phyloP scores from a whole-genome alignment of 2,888 invertebrate species.

The Trachelus tabidus region DNA sequence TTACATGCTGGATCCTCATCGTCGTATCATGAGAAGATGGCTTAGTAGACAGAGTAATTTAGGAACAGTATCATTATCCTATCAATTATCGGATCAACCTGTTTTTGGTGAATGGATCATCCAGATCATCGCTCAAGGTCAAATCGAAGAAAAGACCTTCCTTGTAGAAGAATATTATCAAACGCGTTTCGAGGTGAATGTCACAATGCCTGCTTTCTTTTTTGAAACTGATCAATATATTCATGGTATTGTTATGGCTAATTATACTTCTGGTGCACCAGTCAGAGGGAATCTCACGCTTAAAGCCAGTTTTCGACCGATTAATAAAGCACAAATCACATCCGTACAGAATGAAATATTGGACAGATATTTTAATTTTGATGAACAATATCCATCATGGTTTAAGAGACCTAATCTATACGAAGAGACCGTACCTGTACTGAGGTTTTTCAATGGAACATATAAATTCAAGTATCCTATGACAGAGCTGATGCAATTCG shows the following conservation, averaged over 20 bases:
- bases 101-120: slow-evolving; percentile 93
- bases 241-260: slow-evolving; percentile 89
- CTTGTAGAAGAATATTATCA: slow-evolving; percentile 95
- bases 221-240: slow-evolving; percentile 87
- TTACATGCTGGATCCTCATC: slow-evolving; percentile 89
- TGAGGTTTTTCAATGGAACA: slow-evolving; percentile 88
- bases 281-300: slow-evolving; percentile 90
- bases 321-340: slow-evolving; percentile 59
- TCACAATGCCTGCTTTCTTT: slow-evolving; percentile 95
- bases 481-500: slow-evolving; percentile 77
- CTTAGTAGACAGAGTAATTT: slow-evolving; percentile 88
- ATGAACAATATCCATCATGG: slow-evolving; percentile 87
- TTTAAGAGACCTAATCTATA: slow-evolving; percentile 74
- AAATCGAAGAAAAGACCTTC: slow-evolving; percentile 87
- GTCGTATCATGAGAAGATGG: slow-evolving; percentile 92
- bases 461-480: slow-evolving; percentile 88
- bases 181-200: slow-evolving; percentile 94
- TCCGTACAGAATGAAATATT: slow-evolving; percentile 65
- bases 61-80: slow-evolving; percentile 92
- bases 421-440: slow-evolving; percentile 74
- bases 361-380: slow-evolving; percentile 82
- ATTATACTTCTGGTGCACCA: slow-evolving; percentile 94
- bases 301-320: slow-evolving; percentile 80
- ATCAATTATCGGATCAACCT: slow-evolving; percentile 91
- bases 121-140: slow-evolving; percentile 88